Percentiles rank a stretch among this genome's conserved stretches.
These are phyloP conservation scores for Meiosimyza decipiens DNA, from an alignment of 2,888 invertebrate genomes.

Conservation along the genomic window DNA sequence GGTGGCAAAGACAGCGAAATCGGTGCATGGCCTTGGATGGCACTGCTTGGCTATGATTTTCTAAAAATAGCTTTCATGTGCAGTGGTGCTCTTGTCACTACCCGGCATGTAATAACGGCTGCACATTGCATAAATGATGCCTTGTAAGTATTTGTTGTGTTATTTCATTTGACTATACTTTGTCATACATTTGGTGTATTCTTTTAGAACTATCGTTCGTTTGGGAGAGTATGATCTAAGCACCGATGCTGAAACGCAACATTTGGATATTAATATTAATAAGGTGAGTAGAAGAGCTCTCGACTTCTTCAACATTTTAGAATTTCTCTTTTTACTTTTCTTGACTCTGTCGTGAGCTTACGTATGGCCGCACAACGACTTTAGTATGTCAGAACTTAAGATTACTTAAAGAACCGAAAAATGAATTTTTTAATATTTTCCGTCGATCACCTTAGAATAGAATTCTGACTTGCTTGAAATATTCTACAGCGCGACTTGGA, in stretches of 20 bases:
- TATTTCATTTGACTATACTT: neutral
- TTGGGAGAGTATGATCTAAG: constrained; percentile 80
- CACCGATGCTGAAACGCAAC: constrained; percentile 70
- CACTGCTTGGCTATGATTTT: constrained; percentile 74
- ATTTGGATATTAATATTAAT: constrained; percentile 71
- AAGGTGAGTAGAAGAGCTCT: constrained; percentile 50
- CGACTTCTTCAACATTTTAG: too few species aligned
- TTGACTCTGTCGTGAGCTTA: too few species aligned
- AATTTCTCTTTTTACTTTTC: too few species aligned
- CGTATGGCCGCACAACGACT: too few species aligned
- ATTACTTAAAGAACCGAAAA: too few species aligned
- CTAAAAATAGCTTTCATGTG: constrained; percentile 58
- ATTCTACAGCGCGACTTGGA: too few species aligned
- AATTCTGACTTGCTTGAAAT: too few species aligned
- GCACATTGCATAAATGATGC: constrained; percentile 54
- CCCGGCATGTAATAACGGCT: constrained; percentile 74
- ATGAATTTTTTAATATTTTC: too few species aligned
- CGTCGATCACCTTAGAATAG: too few species aligned
- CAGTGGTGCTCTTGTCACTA: constrained; percentile 66
- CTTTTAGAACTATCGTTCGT: constrained; percentile 73
- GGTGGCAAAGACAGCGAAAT: constrained; percentile 75
- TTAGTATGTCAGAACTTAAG: too few species aligned
- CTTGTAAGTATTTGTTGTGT: constrained; percentile 50
- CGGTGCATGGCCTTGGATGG: constrained; percentile 83
- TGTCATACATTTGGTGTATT: constrained; percentile 41